Base-by-base conservation (phyloP, 2,888 invertebrate genomes). In the Cerastis leucographa region DNA sequence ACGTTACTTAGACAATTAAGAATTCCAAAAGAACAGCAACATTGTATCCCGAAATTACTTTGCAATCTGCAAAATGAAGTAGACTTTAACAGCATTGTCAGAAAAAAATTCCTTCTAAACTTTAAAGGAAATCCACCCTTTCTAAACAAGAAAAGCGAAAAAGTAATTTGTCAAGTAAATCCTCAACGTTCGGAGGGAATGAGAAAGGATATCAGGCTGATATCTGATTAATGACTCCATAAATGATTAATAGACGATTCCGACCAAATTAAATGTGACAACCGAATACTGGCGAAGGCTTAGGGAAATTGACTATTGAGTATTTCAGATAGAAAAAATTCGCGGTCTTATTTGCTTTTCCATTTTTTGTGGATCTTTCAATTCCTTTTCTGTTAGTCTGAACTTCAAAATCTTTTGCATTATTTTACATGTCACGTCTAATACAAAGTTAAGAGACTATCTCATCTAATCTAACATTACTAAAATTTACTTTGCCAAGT, bases 91-190 rank as follows among this genome's bases (percentile, higher is more conserved):
- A 59, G 42, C 59, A 72, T 70, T 72, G 84, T 74, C 62, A 65
- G 71, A 75, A 73, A 84, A 84, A 86, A 71, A 67, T 72, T 62
- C 65, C 71, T 77, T 74, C 68, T 54, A 78, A 86, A 88, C 40
- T 84, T 86, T 81, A 83, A 86, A 87, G 77, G 61, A 74, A 81
- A 77, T 71, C 67, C 70, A 71, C 81, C 83, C 79, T 81, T 80
- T 81, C 82, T 64, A 94, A 95, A 94, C 93, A 95, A 94, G 94
- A 93, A 92, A 92, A 93, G 91, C 90, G 93, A 94, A 94, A 95
- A 95, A 95, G 95, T 95, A 95, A 96, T 96, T 95, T 95, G 95
- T 95, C 96, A 96, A 95, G 95, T 93, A 95, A 95, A 95, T 95
- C 95, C 94, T 91, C 87, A 90, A 91, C 77, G 80, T 84, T 89